Evolutionary conservation across 2,888 invertebrate species (phyloP).

Genomic region (Ornithoptera priamus): DNA sequence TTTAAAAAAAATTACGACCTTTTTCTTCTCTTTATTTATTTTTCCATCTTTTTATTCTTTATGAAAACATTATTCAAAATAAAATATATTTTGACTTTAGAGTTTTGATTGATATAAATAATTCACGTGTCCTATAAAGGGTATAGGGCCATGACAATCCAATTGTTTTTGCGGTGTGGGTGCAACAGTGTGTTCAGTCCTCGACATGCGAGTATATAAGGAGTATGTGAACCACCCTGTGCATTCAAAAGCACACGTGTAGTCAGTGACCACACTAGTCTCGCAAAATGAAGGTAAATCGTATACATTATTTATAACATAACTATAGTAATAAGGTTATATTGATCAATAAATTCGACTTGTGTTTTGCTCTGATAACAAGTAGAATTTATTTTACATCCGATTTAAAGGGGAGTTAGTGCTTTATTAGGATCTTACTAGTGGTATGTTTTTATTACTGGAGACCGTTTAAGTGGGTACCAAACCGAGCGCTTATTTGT

Average conservation of each 20-base stretch:
- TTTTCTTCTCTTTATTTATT: too few species aligned
- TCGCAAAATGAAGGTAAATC: slow-evolving; percentile 69
- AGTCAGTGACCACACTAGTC: slow-evolving; percentile 47
- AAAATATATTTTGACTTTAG: slow-evolving; percentile 9
- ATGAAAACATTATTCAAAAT: not conserved
- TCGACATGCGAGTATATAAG: slow-evolving; percentile 60
- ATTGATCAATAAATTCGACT: not conserved
- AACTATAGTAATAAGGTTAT: not conserved
- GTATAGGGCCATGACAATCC: slow-evolving; percentile 53
- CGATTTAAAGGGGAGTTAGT: too few species aligned
- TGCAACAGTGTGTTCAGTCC: slow-evolving; percentile 39
- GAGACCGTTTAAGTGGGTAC: too few species aligned
- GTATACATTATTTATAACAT: not conserved
- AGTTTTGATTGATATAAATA: slow-evolving; percentile 16
- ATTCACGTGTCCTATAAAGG: slow-evolving; percentile 44
- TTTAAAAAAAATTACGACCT: too few species aligned
- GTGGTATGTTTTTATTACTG: too few species aligned
- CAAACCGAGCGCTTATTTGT: too few species aligned
- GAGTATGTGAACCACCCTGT: slow-evolving; percentile 51
- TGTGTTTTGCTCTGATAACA: too few species aligned
- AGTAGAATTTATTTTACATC: too few species aligned
- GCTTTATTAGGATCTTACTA: too few species aligned
- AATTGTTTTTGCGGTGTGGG: slow-evolving; percentile 58
- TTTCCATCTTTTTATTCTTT: too few species aligned
- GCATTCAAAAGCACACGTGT: slow-evolving; percentile 52